A percentile compares a stretch with the other conserved stretches of the same genome.
These are phyloP conservation scores for Labeo catla DNA, from an alignment of 2,113 vertebrate species.

Conservation along the genomic window DNA sequence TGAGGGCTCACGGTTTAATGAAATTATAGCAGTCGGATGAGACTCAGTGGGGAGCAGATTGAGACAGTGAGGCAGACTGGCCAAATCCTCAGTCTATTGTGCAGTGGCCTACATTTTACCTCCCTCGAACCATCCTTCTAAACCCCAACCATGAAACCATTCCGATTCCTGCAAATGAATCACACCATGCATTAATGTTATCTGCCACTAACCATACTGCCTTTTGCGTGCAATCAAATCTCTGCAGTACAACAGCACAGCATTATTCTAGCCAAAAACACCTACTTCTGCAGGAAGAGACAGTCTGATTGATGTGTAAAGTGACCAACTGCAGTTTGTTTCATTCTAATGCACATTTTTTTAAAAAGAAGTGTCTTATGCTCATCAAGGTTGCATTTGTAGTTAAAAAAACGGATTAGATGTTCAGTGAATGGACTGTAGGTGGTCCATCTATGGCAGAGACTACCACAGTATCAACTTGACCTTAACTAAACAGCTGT, in stretches of 20 bases:
- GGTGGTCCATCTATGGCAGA: neutral
- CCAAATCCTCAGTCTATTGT: constrained; percentile 17
- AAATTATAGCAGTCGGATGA: constrained; percentile 39
- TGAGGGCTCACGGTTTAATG: constrained; percentile 37
- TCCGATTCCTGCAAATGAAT: neutral
- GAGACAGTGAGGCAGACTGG: constrained; percentile 13
- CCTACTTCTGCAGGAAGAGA: neutral
- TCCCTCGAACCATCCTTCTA: constrained; percentile 14
- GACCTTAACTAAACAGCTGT: constrained; percentile 1
- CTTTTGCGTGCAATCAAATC: neutral
- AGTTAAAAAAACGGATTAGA: no score
- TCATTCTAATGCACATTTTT: neutral
- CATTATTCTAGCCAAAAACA: neutral
- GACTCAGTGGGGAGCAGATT: neutral
- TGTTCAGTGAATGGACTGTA: neutral
- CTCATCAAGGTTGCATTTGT: no score
- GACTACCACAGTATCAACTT: neutral
- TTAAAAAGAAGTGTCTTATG: no score
- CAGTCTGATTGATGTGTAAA: neutral
- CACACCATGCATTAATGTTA: neutral
- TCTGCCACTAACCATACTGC: constrained; percentile 17
- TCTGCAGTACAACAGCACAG: neutral
- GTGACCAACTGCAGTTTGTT: neutral
- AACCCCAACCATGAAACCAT: neutral
- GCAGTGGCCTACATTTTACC: constrained; percentile 34